Base-by-base conservation (phyloP, 2,797 vertebrate genomes). In the Crocodylus rhombifer region DNA sequence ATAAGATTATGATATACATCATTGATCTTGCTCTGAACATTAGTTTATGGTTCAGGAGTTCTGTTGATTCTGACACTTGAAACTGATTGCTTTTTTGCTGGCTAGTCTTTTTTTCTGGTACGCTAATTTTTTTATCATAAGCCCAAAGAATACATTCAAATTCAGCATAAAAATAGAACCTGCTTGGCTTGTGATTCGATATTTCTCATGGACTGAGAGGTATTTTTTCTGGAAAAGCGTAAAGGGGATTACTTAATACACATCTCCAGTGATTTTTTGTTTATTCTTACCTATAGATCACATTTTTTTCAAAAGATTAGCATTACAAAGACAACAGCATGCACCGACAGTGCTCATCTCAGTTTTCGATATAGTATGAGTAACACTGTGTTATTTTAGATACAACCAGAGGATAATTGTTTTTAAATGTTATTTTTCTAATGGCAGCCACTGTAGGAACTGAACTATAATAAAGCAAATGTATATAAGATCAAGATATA, bases 201-300 rank as follows among this genome's bases (percentile, higher is more conserved):
- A 42, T 42, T 26, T 20, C 81, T 67, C 55, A 18, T 69, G 61
- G 51, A 6, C 83, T 74, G 87, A 33, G 36, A 42, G 65, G 7
- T 80, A 89, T 87, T 71, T 74, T 26, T 75, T 83, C 76, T 84
- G 28, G 71, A 90, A 57, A 92, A 93, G 15, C 42, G 73, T 21
- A 81, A 75, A 92, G 21, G 13, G 23, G 33, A 26, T 87, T 18
- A 30, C 55, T 75, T 83, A 75, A 87, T 91, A 11, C 21, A 28
- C 76, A 8, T 25, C 13, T 30, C 55, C 42, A 77, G 14, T 23
- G 12, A 85, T 71, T 23, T 10, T 67, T 33, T 62, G 42, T 51
- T 86, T 55, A 12, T 55, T 75, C 15, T 23, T 63, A 86, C 73
- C 30, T 14, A 21, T 79, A 36, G 4, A 14, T 51, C 42, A 60